phyloP scores from a whole-genome alignment of 2,888 invertebrate genomes.

The Sesia bembeciformis region DNA sequence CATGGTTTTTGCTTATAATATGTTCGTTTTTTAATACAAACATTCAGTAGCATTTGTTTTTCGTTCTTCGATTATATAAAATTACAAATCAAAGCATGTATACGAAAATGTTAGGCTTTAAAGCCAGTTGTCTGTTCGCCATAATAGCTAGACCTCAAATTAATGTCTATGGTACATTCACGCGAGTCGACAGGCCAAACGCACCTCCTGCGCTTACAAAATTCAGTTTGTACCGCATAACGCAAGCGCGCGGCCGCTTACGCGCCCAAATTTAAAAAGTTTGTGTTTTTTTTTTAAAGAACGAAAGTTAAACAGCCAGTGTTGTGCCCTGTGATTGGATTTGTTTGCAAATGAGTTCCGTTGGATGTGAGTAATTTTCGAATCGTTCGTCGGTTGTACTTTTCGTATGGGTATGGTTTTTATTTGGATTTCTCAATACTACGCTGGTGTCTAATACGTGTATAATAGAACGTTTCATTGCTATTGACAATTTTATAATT shows the following conservation, averaged over 20 bases:
- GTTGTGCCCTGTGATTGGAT: constrained; percentile 18
- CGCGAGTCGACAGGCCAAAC: constrained; percentile 41
- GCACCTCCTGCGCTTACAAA: constrained; percentile 61
- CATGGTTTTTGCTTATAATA: too few species aligned
- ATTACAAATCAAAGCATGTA: neutral
- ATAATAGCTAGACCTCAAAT: constrained; percentile 11
- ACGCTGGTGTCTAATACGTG: too few species aligned
- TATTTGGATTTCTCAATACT: neutral
- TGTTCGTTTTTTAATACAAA: too few species aligned
- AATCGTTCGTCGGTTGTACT: constrained; percentile 62
- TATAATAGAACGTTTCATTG: too few species aligned
- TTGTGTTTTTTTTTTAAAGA: constrained; percentile 17
- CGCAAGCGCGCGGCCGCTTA: constrained; percentile 64
- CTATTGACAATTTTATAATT: neutral
- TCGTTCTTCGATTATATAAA: neutral
- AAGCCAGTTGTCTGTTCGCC: neutral
- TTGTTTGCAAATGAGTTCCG: constrained; percentile 10
- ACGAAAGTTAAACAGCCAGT: constrained; percentile 25
- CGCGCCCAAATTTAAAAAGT: constrained; percentile 59
- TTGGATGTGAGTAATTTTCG: constrained; percentile 61
- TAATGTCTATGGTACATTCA: constrained; percentile 48
- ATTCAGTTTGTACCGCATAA: constrained; percentile 64
- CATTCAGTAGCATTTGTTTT: too few species aligned
- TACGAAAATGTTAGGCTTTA: neutral
- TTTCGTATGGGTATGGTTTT: constrained; percentile 11